Percentiles rank a stretch among this genome's conserved stretches.
These are phyloP conservation scores for Gallirallus australis DNA, from an alignment of 2,797 vertebrate genomes.

Conservation along the genomic window DNA sequence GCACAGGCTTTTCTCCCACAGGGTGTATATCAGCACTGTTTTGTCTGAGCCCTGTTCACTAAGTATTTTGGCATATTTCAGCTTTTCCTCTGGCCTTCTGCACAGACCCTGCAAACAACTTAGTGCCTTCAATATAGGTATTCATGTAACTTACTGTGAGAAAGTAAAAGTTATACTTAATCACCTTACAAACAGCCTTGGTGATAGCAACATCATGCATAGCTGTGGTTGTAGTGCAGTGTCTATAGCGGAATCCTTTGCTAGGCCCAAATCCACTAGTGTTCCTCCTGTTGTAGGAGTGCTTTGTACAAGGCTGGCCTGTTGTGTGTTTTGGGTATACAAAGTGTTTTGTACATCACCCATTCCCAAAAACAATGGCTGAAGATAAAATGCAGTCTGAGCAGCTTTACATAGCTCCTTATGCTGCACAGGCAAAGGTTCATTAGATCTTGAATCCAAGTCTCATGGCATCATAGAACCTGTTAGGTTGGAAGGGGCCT, in stretches of 20 bases:
- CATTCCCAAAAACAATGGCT: not conserved
- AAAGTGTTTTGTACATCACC: not conserved
- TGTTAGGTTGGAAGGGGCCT: no score
- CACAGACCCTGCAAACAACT: not conserved
- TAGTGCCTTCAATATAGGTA: fast-evolving
- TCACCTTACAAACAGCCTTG: not conserved
- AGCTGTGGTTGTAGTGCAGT: not conserved
- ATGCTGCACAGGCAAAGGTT: not conserved
- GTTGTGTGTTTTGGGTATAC: not conserved
- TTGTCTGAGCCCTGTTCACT: fast-evolving
- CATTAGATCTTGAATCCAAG: not conserved
- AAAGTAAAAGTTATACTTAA: not conserved
- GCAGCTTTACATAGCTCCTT: not conserved
- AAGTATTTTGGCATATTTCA: not conserved
- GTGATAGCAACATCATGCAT: not conserved
- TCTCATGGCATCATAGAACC: not conserved
- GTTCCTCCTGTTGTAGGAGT: not conserved
- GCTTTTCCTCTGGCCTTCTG: not conserved
- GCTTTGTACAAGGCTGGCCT: not conserved
- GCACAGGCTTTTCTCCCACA: not conserved
- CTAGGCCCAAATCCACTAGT: not conserved
- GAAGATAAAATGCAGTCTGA: not conserved
- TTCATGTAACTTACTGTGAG: not conserved
- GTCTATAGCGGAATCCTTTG: not conserved
- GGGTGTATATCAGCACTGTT: fast-evolving